Conservation (phyloP, 2,113 vertebrate species). For the Raja brachyura region DNA sequence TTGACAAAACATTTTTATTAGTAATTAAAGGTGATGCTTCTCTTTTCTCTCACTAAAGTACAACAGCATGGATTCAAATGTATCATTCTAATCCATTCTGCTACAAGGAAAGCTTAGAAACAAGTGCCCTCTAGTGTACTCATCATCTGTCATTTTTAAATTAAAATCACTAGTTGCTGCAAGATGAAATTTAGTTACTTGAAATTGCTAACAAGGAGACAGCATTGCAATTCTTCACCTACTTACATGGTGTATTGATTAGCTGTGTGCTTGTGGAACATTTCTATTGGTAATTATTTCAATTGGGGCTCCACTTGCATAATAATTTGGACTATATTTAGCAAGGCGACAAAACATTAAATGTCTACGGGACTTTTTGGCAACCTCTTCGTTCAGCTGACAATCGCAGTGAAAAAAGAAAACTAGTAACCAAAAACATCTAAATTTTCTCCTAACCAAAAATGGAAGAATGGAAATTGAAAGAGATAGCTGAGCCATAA, state of each 20-base stretch:
- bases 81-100: not conserved
- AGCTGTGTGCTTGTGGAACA: not conserved
- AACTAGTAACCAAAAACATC: no score
- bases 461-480: not conserved
- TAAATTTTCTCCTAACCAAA: no score
- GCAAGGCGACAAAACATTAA: not conserved
- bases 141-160: not conserved
- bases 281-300: not conserved
- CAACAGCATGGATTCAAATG: not conserved
- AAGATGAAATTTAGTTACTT: not conserved
- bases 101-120: slow-evolving; percentile 12
- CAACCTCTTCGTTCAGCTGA: no score
- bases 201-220: no score
- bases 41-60: no score
- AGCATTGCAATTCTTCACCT: not conserved
- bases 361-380: not conserved
- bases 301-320: not conserved
- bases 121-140: slow-evolving; percentile 12
- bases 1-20: not conserved
- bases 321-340: not conserved
- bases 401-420: no score
- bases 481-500: not conserved
- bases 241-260: not conserved
- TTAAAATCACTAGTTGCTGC: not conserved
- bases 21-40: not conserved